phyloP scores from a whole-genome alignment of 2,888 invertebrate species.

The Nomada hirtipes region DNA sequence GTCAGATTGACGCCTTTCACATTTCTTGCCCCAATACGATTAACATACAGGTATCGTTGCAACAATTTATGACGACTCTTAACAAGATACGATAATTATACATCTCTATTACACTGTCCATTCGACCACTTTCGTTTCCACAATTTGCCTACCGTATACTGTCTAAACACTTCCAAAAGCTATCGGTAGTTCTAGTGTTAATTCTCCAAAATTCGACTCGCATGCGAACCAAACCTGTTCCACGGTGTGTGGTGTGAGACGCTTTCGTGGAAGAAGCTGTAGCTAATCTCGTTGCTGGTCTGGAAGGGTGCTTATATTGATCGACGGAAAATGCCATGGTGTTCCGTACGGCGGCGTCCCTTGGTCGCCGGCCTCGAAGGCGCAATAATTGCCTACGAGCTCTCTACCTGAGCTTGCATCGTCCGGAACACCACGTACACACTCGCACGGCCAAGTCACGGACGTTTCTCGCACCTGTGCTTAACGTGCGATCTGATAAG shows the following conservation, averaged over 20 bases:
- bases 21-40: too few species aligned
- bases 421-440: background rate
- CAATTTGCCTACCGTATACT: too few species aligned
- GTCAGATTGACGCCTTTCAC: too few species aligned
- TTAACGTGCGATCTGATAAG: constrained; percentile 79
- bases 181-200: too few species aligned
- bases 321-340: constrained; percentile 53
- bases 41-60: too few species aligned
- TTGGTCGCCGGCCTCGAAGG: constrained; percentile 24
- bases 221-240: background rate
- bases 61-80: too few species aligned
- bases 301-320: constrained; percentile 52
- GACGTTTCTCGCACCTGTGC: constrained; percentile 75
- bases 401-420: constrained; percentile 2
- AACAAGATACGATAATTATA: too few species aligned
- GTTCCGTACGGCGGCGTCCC: constrained; percentile 26
- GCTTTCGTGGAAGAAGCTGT: constrained; percentile 25
- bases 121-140: too few species aligned
- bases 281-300: constrained; percentile 35
- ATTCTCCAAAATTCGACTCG: too few species aligned
- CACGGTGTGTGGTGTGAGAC: background rate
- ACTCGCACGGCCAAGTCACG: constrained; percentile 14
- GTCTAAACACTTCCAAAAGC: too few species aligned
- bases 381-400: constrained; percentile 41
- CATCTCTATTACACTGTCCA: too few species aligned